Evolutionary conservation across 2,888 invertebrate species (phyloP), one percentile per base, ranked within the genome.

Genomic region (Tupiocoris notatus): DNA sequence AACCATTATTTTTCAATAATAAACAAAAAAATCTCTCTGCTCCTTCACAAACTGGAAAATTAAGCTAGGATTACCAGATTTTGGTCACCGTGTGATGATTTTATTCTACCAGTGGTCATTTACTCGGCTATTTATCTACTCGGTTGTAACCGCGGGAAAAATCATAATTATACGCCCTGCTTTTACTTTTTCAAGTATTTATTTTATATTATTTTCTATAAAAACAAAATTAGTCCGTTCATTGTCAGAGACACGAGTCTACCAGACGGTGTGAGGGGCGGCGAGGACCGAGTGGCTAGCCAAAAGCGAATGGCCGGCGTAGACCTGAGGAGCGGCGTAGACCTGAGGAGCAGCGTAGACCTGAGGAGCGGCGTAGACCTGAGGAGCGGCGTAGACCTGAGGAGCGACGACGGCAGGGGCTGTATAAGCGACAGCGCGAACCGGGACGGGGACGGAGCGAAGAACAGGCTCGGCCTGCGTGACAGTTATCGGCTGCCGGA

Each of bases 401-500:
- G 80, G 79, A 25, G 81, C 39, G 58, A 75, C 75, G 77, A 80
- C 77, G 71, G 77, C 61, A 18, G 78, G 79, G 7, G 77, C 79
- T 78, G 78, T 77, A 77, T 81, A 81, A 67, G 81, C 80, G 71
- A 81, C 81, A 64, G 81, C 80, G 21, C 78, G 74, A 59, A 81
- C 77, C 16, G 81, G 80, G 23, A 81, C 81, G 59, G 81, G 80
- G 2, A 81, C 81, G 25, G 77, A 74, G 54, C 81, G 76, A 80
- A 80, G 81, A 63, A 80, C 80, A 78, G 81, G 81, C 77, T 83
- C 83, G 63, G 82, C 82, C 79, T 83, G 82, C 39, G 82, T 81
- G 67, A 83, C 81, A 58, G 82, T 81, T 77, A 82, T 81, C 20
- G 82, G 83, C 79, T 83, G 83, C 76, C 81, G 82, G 70, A 83